These are phyloP conservation scores for Rhynchopsitta pachyrhyncha DNA, from an alignment of 2,113 vertebrate genomes.

Conservation along the genomic window DNA sequence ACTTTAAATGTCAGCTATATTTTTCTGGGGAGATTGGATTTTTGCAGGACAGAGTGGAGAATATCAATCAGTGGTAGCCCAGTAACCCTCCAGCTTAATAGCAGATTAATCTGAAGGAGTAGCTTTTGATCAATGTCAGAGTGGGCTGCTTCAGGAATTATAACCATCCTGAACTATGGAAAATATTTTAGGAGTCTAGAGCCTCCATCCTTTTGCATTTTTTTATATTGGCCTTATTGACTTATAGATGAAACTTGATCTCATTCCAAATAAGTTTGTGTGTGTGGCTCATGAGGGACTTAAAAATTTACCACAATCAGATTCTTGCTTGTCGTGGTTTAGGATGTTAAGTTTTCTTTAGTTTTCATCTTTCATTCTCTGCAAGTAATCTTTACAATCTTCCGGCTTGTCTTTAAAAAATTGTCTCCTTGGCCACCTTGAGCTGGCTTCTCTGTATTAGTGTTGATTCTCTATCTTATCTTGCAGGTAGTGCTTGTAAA, in stretches of 20 bases:
- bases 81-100: not conserved
- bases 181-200: not conserved
- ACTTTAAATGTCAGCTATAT: constrained; percentile 14
- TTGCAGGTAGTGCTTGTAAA: not conserved
- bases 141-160: not conserved
- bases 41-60: not conserved
- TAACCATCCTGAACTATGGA: not conserved
- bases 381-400: not conserved
- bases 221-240: not conserved
- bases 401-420: not conserved
- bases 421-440: not conserved
- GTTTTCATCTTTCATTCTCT: not conserved
- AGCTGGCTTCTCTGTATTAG: not conserved
- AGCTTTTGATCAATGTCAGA: not conserved
- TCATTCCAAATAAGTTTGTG: not conserved
- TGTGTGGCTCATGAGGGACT: not conserved
- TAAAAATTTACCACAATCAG: not conserved
- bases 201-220: not conserved
- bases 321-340: no score
- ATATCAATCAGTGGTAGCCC: not conserved
- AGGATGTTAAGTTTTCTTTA: not conserved
- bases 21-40: not conserved
- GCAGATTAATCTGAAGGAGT: not conserved
- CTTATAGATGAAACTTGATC: not conserved
- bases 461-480: not conserved